A percentile compares a stretch with the other conserved stretches of the same genome.
phyloP scores from a whole-genome alignment of 2,888 invertebrate genomes.

The Pollenia griseotomentosa region DNA sequence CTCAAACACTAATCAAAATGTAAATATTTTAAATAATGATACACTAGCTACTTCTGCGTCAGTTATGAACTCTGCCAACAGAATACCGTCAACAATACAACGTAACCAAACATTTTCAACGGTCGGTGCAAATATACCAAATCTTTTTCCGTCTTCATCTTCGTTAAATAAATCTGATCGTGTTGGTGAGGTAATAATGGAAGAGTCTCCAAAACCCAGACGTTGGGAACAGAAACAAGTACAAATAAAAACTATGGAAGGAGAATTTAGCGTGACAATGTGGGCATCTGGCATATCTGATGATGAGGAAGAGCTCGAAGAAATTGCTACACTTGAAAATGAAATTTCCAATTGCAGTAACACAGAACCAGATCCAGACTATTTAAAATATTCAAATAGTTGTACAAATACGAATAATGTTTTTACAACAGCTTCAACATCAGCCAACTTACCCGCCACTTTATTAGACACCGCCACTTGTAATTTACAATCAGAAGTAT shows the following conservation, averaged over 20 bases:
- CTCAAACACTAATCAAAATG: slow-evolving; percentile 41
- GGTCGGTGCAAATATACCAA: slow-evolving; percentile 2
- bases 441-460: slow-evolving; percentile 50
- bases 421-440: slow-evolving; percentile 41
- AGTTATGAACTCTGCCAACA: slow-evolving; percentile 20
- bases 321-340: slow-evolving; percentile 89
- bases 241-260: slow-evolving; percentile 98
- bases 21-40: slow-evolving; percentile 57
- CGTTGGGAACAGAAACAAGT: slow-evolving; percentile 99
- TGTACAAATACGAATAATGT: slow-evolving; percentile 66
- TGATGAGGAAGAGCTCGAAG: slow-evolving; percentile 87
- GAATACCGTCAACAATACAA: slow-evolving; percentile 34
- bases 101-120: slow-evolving; percentile 52
- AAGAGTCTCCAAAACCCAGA: slow-evolving; percentile 79
- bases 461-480: slow-evolving; percentile 48
- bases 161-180: slow-evolving; percentile 39
- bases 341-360: slow-evolving; percentile 90
- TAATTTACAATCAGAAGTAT: slow-evolving; percentile 70
- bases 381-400: slow-evolving; percentile 72
- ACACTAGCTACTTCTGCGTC: slow-evolving; percentile 23
- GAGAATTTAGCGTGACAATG: slow-evolving; percentile 98
- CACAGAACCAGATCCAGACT: slow-evolving; percentile 70
- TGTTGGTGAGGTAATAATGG: slow-evolving; percentile 9
- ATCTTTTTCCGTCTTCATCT: slow-evolving; percentile 37
- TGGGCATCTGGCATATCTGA: slow-evolving; percentile 89